A percentile compares a stretch with the other conserved stretches of the same genome.
Evolutionary conservation across 2,888 invertebrate genomes (phyloP).

Genomic region (Ptychoptera contaminata): DNA sequence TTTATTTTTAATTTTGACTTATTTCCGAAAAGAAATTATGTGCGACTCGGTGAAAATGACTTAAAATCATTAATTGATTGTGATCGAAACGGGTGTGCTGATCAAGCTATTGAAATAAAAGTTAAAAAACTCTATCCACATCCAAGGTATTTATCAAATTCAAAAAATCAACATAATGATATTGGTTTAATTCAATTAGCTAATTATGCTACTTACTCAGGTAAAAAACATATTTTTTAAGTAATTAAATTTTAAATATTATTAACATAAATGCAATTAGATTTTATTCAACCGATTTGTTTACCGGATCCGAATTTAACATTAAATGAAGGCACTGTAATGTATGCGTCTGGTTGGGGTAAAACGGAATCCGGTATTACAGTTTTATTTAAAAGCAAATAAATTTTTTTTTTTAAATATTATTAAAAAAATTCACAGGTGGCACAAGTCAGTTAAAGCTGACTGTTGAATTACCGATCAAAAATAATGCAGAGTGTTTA

Average conservation of each 20-base stretch:
- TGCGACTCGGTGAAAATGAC: constrained; percentile 7
- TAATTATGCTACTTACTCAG: constrained; percentile 16
- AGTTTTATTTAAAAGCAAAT: not conserved
- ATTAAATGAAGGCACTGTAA: constrained; percentile 24
- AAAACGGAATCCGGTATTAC: constrained; percentile 31
- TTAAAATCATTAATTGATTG: constrained; percentile 2
- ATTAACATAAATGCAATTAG: constrained; percentile 15
- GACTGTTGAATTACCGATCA: constrained; percentile 37
- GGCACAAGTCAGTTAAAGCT: constrained; percentile 32
- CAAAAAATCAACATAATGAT: constrained; percentile 22
- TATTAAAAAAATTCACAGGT: not conserved
- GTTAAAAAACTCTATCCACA: constrained; percentile 20
- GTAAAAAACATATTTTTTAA: constrained; percentile 9
- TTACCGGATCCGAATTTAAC: constrained; percentile 27
- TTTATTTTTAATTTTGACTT: no score
- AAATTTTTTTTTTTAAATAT: not conserved
- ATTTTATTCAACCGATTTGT: constrained; percentile 23
- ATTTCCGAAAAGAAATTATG: constrained; percentile 14
- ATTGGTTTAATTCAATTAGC: constrained; percentile 25
- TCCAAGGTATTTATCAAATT: constrained; percentile 17
- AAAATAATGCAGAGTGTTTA: constrained; percentile 31
- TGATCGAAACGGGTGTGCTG: constrained; percentile 16
- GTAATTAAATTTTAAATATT: not conserved
- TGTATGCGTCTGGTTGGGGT: constrained; percentile 49
- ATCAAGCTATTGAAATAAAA: constrained; percentile 18